Percentiles rank a stretch among this genome's conserved stretches.
phyloP scores from a whole-genome alignment of 2,113 vertebrate genomes.

The Calyptomena viridis region DNA sequence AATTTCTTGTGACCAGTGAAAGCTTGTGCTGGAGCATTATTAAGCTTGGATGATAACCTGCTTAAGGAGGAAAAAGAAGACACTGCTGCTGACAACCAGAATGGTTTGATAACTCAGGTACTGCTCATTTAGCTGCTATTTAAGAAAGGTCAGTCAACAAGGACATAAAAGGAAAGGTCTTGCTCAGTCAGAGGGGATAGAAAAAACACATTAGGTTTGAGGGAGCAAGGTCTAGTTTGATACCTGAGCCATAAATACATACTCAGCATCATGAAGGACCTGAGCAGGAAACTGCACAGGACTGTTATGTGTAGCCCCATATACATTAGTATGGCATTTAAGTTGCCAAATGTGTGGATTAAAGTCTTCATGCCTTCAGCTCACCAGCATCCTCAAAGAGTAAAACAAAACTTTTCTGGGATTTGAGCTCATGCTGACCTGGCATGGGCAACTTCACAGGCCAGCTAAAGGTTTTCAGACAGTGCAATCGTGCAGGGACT shows the following conservation, averaged over 20 bases:
- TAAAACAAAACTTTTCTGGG: neutral
- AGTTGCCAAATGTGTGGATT: neutral
- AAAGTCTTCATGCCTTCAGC: neutral
- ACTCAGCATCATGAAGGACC: neutral
- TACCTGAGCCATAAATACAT: neutral
- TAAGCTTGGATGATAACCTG: neutral
- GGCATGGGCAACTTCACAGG: neutral
- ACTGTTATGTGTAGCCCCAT: neutral
- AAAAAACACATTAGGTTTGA: neutral
- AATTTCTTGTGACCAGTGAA: neutral
- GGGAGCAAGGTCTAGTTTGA: neutral
- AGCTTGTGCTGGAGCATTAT: neutral
- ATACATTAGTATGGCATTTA: neutral
- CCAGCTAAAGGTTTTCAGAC: neutral
- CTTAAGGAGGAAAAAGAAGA: neutral
- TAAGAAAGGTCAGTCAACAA: neutral
- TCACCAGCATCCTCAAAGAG: neutral
- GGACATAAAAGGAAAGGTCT: neutral
- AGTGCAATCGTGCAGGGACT: accelerated
- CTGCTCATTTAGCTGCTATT: neutral
- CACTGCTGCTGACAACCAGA: neutral
- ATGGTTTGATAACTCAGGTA: neutral
- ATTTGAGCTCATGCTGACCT: neutral
- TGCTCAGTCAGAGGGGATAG: neutral
- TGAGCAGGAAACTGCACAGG: neutral